Evolutionary conservation across 2,797 vertebrate species (phyloP).

Genomic region (Silurus aristotelis): DNA sequence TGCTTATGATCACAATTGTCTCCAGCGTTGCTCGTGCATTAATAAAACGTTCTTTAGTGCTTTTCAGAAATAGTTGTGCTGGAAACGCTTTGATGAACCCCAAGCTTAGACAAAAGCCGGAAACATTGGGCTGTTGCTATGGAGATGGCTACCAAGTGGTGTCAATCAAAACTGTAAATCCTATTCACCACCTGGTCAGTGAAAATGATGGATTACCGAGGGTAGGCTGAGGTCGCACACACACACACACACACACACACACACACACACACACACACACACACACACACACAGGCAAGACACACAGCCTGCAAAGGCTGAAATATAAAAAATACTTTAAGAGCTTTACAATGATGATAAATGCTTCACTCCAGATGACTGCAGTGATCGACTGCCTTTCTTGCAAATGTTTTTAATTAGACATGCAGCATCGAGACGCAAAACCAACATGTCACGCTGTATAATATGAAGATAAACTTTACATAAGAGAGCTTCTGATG

Average conservation of each 20-base stretch:
- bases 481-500: background rate
- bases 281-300: background rate
- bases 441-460: background rate
- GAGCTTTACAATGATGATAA: background rate
- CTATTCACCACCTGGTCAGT: conserved; percentile 43
- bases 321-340: background rate
- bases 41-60: background rate
- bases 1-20: conserved; percentile 6
- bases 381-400: background rate
- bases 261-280: conserved; percentile 16
- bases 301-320: background rate
- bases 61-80: conserved; percentile 16
- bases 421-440: background rate
- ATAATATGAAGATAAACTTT: background rate
- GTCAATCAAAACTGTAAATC: conserved; percentile 58
- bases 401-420: background rate
- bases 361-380: background rate
- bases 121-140: conserved; percentile 70
- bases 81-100: background rate
- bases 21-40: background rate
- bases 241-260: conserved; percentile 20
- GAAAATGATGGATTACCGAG: conserved; percentile 15
- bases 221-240: conserved; percentile 14
- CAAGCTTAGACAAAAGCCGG: conserved; percentile 28
- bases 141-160: conserved; percentile 66